A percentile compares a stretch with the other conserved stretches of the same genome.
Evolutionary conservation across 2,797 vertebrate genomes (phyloP).

Genomic region (Balearica regulorum): DNA sequence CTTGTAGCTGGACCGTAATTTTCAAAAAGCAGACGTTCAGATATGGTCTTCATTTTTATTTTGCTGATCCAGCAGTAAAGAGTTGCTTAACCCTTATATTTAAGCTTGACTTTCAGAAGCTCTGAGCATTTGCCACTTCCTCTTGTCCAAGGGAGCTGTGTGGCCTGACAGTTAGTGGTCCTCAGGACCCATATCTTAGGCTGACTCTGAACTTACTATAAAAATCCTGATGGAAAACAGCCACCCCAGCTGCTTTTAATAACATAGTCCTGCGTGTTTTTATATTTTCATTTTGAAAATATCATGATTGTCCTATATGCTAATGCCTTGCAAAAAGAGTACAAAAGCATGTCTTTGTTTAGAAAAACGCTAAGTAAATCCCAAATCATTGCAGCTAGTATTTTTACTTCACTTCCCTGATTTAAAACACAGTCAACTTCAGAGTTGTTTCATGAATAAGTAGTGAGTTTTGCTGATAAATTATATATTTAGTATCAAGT

Average conservation of each 20-base stretch:
- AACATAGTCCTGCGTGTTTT: neutral
- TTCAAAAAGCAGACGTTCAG: neutral
- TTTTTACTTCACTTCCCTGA: constrained; percentile 35
- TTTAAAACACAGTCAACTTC: constrained; percentile 40
- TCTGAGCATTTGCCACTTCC: neutral
- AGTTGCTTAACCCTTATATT: neutral
- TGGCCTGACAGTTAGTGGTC: neutral
- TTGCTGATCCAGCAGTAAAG: neutral
- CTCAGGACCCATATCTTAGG: neutral
- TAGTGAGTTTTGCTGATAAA: constrained; percentile 37
- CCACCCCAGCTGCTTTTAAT: constrained; percentile 45
- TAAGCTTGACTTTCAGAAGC: neutral
- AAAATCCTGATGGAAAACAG: constrained; percentile 39
- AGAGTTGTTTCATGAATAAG: constrained; percentile 60
- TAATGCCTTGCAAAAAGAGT: neutral
- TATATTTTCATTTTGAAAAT: constrained; percentile 30
- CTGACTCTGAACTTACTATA: neutral
- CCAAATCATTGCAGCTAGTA: neutral
- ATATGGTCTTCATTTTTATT: neutral
- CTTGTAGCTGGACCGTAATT: neutral
- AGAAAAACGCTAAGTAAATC: neutral
- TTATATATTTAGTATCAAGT: constrained; percentile 54
- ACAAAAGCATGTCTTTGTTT: constrained; percentile 17
- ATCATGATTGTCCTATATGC: neutral
- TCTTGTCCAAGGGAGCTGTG: neutral